Base-by-base conservation (phyloP, 2,113 vertebrate genomes). In the Notiomystis cincta region DNA sequence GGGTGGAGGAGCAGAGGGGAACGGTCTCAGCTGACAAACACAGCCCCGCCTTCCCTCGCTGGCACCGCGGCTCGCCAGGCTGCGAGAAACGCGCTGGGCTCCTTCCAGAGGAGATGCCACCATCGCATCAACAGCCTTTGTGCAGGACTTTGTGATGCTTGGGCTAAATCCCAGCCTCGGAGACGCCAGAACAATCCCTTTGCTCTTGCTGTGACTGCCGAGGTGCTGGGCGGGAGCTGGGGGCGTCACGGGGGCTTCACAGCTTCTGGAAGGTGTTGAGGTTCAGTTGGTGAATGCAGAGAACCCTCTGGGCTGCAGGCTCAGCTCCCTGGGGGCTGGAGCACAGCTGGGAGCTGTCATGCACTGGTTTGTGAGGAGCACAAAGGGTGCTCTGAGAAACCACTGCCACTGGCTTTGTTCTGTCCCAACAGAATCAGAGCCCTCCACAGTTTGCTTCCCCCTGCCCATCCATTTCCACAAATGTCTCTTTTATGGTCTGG, bases 91-190 rank as follows among this genome's bases (percentile, higher is more conserved):
- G 0, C 0, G 50, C 90, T 94, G 93, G 93, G 93, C 66, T 91
- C 84, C 87, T 90, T 94, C 94, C 95, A 95, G 84, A 90, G 70
- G 91, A 86, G 92, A 93, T 92, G 94, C 94, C 96, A 96, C 90
- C 95, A 62, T 15, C 87, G 71, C 2, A 86, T 88, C 84, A 95
- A 82, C 82, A 79, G 90, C 58, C 62, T 83, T 18, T 22, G 33
- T 77, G 90, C 70, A 79, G 58, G 54, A 10, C 71, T 95, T 91
- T 87, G 87, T 96, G 91, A 90, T 95, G 70, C 70, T 93, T 93
- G 94, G 89, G 90, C 77, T 76, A 65, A 76, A 85, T 96, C 95
- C 95, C 95, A 96, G 93, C 87, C 95, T 83, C 4, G 20, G 62
- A 79, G 94, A 89, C 35, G 79, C 90, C 71, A 2, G 54, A 28